Percentiles rank a stretch among this genome's conserved stretches.
These are phyloP conservation scores for Coilia nasus DNA, from an alignment of 2,797 vertebrate genomes.

Conservation along the genomic window DNA sequence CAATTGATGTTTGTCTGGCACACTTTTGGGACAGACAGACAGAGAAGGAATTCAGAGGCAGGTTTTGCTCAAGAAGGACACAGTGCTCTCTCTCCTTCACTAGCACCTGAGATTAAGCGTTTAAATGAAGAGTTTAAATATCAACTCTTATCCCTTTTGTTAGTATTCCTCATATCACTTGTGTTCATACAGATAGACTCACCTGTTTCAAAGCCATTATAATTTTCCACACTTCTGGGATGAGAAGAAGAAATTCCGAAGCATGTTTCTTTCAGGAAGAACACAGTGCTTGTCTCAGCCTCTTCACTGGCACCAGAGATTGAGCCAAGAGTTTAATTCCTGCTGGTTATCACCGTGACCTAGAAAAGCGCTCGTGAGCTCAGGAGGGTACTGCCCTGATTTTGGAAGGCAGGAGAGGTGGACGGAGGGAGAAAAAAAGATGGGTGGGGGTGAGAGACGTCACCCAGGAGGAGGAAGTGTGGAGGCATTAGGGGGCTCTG, in stretches of 20 bases:
- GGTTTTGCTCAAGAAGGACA: background rate
- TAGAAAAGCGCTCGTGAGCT: slow-evolving; percentile 62
- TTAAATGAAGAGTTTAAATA: no score
- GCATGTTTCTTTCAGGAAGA: no score
- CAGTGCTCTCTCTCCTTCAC: background rate
- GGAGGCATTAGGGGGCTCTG: background rate
- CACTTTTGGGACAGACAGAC: background rate
- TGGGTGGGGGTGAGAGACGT: background rate
- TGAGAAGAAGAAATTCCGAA: no score
- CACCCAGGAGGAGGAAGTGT: background rate
- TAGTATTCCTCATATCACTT: no score
- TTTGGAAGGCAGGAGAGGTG: slow-evolving; percentile 29
- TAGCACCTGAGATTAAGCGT: background rate
- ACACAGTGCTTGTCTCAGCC: background rate
- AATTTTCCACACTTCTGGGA: no score
- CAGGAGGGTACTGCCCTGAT: slow-evolving; percentile 52
- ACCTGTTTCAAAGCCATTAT: no score
- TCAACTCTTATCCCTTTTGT: no score
- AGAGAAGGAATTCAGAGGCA: background rate
- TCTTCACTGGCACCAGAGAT: slow-evolving; percentile 38
- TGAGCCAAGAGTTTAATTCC: slow-evolving; percentile 47
- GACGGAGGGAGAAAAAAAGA: no score
- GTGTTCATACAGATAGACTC: no score
- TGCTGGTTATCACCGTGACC: slow-evolving; percentile 61
- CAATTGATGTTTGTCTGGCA: background rate